phyloP scores from a whole-genome alignment of 2,113 vertebrate genomes.

The Coryphaenoides rupestris region DNA sequence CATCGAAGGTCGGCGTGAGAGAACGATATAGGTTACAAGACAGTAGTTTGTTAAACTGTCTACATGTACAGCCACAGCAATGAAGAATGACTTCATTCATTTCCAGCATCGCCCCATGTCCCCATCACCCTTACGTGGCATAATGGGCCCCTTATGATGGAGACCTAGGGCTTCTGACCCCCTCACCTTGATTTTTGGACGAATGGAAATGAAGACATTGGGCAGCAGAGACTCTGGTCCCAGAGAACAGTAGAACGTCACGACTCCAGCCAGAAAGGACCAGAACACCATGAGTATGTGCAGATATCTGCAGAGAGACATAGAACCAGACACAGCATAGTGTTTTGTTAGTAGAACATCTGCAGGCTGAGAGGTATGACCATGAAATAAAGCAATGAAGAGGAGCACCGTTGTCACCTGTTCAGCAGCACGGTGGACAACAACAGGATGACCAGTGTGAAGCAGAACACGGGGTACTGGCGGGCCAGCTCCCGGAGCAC shows the following conservation, averaged over 20 bases:
- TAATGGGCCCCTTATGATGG: too few species aligned
- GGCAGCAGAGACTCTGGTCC: constrained; percentile 89
- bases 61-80: too few species aligned
- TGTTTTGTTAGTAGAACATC: too few species aligned
- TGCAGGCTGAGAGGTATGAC: too few species aligned
- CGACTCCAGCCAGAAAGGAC: constrained; percentile 92
- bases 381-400: too few species aligned
- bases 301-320: constrained; percentile 78
- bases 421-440: constrained; percentile 82
- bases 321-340: too few species aligned
- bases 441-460: constrained; percentile 78
- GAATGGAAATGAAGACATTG: constrained; percentile 85
- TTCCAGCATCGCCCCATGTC: background rate
- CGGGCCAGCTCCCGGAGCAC: constrained; percentile 80
- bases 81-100: background rate
- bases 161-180: background rate
- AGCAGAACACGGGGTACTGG: constrained; percentile 91
- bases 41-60: too few species aligned
- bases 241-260: constrained; percentile 89
- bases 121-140: background rate
- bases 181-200: constrained; percentile 84
- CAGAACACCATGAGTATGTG: constrained; percentile 92
- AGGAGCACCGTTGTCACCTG: constrained; percentile 65
- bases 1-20: background rate
- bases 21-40: too few species aligned